phyloP scores from a whole-genome alignment of 2,797 vertebrate genomes.

The Pachyuromys duprasi region DNA sequence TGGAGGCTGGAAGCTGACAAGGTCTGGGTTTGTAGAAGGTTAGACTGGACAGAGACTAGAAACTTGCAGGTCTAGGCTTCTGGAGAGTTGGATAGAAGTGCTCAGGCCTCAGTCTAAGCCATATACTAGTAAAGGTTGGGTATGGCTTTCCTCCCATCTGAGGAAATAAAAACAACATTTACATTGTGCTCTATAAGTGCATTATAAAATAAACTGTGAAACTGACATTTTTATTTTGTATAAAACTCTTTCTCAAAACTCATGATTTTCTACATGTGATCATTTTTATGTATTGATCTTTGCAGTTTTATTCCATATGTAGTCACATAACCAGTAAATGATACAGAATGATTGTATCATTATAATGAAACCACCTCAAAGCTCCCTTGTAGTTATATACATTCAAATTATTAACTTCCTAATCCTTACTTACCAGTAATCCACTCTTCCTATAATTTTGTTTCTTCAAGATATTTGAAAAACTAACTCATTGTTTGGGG shows the following conservation, averaged over 20 bases:
- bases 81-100: too few relatives aligned
- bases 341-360: background rate
- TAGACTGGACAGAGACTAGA: too few relatives aligned
- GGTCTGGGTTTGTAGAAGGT: too few relatives aligned
- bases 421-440: background rate
- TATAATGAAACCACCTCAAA: background rate
- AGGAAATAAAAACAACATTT: too few relatives aligned
- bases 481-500: background rate
- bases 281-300: background rate
- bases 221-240: background rate
- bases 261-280: background rate
- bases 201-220: background rate
- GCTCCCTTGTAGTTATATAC: background rate
- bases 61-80: too few relatives aligned
- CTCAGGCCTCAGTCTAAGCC: too few relatives aligned
- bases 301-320: background rate
- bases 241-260: background rate
- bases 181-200: background rate
- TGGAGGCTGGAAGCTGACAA: too few relatives aligned
- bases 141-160: too few relatives aligned
- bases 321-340: background rate
- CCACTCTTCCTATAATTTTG: constrained; percentile 8
- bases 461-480: background rate
- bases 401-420: background rate
- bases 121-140: too few relatives aligned